These are phyloP conservation scores for Oscheius sp. DNA, from an alignment of 2,888 invertebrate genomes.

Conservation along the genomic window DNA sequence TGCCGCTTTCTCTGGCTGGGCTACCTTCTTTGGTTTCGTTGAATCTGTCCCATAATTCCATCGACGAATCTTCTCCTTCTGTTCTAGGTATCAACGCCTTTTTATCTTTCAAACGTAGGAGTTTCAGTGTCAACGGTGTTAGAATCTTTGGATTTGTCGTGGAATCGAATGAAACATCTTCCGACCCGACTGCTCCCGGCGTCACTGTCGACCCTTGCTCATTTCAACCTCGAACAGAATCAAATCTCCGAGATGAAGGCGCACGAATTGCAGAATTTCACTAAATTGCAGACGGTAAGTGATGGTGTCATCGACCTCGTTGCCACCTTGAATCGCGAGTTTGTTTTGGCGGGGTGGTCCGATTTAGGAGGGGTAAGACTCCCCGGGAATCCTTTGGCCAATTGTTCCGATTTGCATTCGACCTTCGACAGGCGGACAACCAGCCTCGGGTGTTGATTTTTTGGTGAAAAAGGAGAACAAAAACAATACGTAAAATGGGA, in stretches of 20 bases:
- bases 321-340: slow-evolving; percentile 5
- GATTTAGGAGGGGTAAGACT: neutral
- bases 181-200: slow-evolving; percentile 46
- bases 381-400: neutral
- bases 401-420: slow-evolving; percentile 24
- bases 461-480: too few relatives aligned
- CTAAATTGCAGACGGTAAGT: slow-evolving; percentile 65
- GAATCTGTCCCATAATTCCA: slow-evolving; percentile 61
- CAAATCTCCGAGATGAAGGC: slow-evolving; percentile 46
- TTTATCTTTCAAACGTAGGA: neutral
- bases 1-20: slow-evolving; percentile 59
- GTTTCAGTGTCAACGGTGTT: slow-evolving; percentile 47
- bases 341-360: too few relatives aligned
- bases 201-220: slow-evolving; percentile 38
- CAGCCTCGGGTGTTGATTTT: slow-evolving; percentile 27
- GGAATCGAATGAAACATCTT: slow-evolving; percentile 39
- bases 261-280: slow-evolving; percentile 54
- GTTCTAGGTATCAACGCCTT: slow-evolving; percentile 34
- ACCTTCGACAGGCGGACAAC: slow-evolving; percentile 14
- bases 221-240: slow-evolving; percentile 56
- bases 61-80: slow-evolving; percentile 46
- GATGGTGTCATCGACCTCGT: neutral
- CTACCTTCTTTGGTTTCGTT: slow-evolving; percentile 59
- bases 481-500: neutral
- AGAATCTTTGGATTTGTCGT: slow-evolving; percentile 48